Base-by-base conservation (phyloP, 1,140 invertebrate genomes). In the Myzus persicae region DNA sequence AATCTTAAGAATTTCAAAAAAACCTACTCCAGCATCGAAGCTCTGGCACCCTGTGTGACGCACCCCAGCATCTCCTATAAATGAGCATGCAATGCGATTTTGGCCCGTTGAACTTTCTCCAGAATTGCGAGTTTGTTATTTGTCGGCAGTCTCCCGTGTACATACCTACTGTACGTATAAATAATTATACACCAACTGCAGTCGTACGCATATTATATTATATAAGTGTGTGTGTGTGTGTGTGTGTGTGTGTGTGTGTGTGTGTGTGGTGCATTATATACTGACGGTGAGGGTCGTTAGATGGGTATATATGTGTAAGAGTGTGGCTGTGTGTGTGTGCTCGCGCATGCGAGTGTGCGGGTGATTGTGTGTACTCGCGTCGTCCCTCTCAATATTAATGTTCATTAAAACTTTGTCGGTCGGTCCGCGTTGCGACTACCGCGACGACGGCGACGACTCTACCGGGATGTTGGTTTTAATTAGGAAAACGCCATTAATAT, bases 381-480 rank as follows among this genome's bases (percentile, higher is more conserved):
- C 59, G 81, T 85, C 81, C 91, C 91, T 82, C 46, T 93, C 91
- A 84, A 93, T 85, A 84, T 85, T 93, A 93, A 93, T 93, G 91
- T 93, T 93, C 91, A 93, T 93, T 93, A 93, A 84, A 93, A 93
- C 81, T 93, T 93, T 82, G 89, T 26, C 26, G 81, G 91, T 51
- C 91, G 48, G 36, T 22, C 59, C 7, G 3, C n/a, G 31, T 1
- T 48, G 51, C 40, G 48, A 51, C 48, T 51, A 51, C 48, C 22
- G 20, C 59, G 31, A 59, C 14, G 59, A n/a, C 59, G 59, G 14
- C n/a, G 59, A 76, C 18, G 46, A 93, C 46, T 85, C 91, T 51
- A n/a, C 36, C 44, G 81, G 91, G 81, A 93, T 48, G 90, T 36
- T 38, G n/a, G 67, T 91, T 93, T 93, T 84, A 93, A 93, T 93